Percentiles rank a stretch among this genome's conserved stretches.
These are phyloP conservation scores for Nyctalus aviator DNA, from an alignment of 2,797 vertebrate genomes.

Conservation along the genomic window DNA sequence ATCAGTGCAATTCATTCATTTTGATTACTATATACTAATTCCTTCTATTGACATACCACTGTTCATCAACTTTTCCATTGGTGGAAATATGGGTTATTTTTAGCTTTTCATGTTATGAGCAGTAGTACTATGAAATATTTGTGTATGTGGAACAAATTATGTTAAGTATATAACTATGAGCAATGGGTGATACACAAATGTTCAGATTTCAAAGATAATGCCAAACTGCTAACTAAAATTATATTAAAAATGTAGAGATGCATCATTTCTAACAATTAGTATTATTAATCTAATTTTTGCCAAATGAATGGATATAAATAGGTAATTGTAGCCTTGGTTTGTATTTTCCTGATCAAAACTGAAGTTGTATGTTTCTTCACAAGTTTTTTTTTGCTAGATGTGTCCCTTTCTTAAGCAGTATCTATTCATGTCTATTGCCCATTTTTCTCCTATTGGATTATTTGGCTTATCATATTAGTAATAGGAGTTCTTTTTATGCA, in stretches of 20 bases:
- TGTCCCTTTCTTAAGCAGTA: not conserved
- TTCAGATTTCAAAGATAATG: constrained; percentile 10
- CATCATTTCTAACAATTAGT: not conserved
- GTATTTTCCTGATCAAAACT: not conserved
- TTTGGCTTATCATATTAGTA: constrained; percentile 3
- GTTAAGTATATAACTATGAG: not conserved
- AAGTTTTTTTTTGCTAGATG: not conserved
- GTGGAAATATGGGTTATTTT: not conserved
- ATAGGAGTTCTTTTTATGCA: not conserved
- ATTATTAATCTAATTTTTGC: not conserved
- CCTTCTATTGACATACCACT: not conserved
- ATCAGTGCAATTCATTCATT: not conserved
- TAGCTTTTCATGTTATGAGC: constrained; percentile 6
- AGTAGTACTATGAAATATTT: constrained; percentile 5
- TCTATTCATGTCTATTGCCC: not conserved
- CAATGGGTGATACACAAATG: not conserved
- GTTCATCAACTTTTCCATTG: not conserved
- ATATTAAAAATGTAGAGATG: not conserved
- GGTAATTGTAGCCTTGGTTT: not conserved
- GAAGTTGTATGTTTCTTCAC: not conserved
- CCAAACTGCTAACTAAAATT: not conserved
- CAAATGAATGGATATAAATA: not conserved
- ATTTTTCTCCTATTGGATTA: not conserved
- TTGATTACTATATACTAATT: not conserved
- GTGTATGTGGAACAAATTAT: not conserved